phyloP scores from a whole-genome alignment of 2,113 vertebrate species.

The Phoenicopterus ruber region DNA sequence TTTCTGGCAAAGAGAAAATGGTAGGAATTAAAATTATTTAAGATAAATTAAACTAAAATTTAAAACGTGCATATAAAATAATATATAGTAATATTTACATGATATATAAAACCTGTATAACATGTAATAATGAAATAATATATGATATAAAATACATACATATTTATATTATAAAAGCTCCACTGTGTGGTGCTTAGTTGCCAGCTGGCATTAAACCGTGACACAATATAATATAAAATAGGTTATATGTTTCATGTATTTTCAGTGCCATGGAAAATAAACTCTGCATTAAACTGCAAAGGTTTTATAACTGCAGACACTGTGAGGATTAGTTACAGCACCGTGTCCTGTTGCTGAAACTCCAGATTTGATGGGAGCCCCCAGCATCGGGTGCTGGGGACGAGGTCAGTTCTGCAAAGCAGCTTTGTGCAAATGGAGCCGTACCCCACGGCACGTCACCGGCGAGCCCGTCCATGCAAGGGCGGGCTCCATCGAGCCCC shows the following conservation, averaged over 20 bases:
- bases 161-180: background rate
- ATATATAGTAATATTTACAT: background rate
- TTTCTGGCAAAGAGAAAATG: background rate
- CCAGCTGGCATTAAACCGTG: background rate
- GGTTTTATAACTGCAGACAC: background rate
- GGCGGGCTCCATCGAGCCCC: background rate
- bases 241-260: conserved; percentile 12
- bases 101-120: background rate
- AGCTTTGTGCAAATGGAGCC: background rate
- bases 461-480: fast-evolving
- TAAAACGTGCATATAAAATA: background rate
- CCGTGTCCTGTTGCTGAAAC: background rate
- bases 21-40: background rate
- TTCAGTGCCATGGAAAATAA: background rate
- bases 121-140: background rate
- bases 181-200: background rate
- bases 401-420: background rate
- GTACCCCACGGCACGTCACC: fast-evolving
- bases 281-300: conserved; percentile 27
- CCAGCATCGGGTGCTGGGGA: background rate
- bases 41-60: background rate
- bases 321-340: conserved; percentile 21
- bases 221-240: background rate
- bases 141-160: background rate
- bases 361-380: background rate